Percentiles rank a stretch among this genome's conserved stretches.
These are phyloP conservation scores for Anoura caudifer DNA, from an alignment of 2,113 vertebrate genomes.

Conservation along the genomic window DNA sequence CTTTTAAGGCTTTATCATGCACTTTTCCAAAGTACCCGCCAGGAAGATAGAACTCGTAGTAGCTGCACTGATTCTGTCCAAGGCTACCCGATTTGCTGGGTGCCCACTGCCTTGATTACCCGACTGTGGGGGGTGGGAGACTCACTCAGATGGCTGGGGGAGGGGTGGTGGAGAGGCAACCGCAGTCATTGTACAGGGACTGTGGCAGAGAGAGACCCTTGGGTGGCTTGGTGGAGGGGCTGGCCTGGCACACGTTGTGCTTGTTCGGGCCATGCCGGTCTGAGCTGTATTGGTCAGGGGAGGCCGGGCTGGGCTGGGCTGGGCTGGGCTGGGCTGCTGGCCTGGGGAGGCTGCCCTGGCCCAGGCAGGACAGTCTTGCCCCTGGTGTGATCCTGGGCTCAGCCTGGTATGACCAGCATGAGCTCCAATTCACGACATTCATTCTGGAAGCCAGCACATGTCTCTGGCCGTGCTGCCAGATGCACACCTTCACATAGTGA, in stretches of 20 bases:
- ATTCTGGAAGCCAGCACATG: neutral
- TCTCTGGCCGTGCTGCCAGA: neutral
- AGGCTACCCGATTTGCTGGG: neutral
- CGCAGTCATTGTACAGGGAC: neutral
- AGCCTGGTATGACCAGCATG: neutral
- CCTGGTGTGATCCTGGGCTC: neutral
- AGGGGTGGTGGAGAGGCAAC: neutral
- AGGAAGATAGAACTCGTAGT: neutral
- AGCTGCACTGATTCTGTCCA: neutral
- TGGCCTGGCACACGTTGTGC: neutral
- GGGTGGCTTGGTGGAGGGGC: neutral
- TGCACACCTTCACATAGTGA: neutral
- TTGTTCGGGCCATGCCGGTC: neutral
- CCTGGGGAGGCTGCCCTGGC: neutral
- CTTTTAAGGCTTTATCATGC: neutral
- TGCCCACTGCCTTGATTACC: neutral
- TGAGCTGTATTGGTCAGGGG: neutral
- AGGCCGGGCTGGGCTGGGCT: neutral
- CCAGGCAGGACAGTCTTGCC: neutral
- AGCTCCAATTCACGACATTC: conserved; percentile 15
- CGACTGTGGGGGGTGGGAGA: neutral
- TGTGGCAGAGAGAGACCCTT: neutral
- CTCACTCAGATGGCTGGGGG: neutral
- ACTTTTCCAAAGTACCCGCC: neutral
- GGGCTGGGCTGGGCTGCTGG: neutral